A percentile compares a stretch with the other conserved stretches of the same genome.
phyloP scores from a whole-genome alignment of 2,888 invertebrate genomes.

The Vannuccia rotundouncinata region DNA sequence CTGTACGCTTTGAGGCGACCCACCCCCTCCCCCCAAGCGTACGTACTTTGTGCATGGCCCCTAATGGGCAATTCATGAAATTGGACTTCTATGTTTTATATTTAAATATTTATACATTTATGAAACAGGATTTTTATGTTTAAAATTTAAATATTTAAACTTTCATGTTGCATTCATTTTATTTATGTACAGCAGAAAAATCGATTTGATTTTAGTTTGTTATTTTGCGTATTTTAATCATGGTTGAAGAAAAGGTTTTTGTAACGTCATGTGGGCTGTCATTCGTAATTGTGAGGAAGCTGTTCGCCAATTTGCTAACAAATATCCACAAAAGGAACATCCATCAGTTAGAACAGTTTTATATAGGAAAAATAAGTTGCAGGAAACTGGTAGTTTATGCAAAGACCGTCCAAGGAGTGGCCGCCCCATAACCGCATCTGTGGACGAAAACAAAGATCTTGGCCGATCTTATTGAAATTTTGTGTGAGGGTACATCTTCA shows the following conservation, averaged over 20 bases:
- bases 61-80: no score
- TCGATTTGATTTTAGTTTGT: slow-evolving; percentile 22
- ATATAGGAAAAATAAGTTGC: slow-evolving; percentile 20
- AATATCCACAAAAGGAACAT: slow-evolving; percentile 23
- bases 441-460: slow-evolving; percentile 19
- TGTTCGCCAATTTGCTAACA: slow-evolving; percentile 21
- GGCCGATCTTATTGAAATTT: no score
- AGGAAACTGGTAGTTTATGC: slow-evolving; percentile 15
- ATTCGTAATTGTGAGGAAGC: slow-evolving; percentile 19
- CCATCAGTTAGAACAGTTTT: slow-evolving; percentile 21
- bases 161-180: no score
- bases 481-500: no score
- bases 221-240: slow-evolving; percentile 17
- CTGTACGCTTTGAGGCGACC: neutral
- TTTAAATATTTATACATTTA: no score
- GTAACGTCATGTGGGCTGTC: neutral
- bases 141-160: no score
- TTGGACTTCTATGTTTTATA: no score
- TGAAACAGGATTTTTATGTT: no score
- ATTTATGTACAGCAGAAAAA: slow-evolving; percentile 26
- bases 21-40: neutral
- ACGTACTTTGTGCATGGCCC: neutral
- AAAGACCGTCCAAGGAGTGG: slow-evolving; percentile 7
- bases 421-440: slow-evolving; percentile 6
- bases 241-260: neutral